Evolutionary conservation across 2,888 invertebrate genomes (phyloP).

Genomic region (Aethes cnicana): DNA sequence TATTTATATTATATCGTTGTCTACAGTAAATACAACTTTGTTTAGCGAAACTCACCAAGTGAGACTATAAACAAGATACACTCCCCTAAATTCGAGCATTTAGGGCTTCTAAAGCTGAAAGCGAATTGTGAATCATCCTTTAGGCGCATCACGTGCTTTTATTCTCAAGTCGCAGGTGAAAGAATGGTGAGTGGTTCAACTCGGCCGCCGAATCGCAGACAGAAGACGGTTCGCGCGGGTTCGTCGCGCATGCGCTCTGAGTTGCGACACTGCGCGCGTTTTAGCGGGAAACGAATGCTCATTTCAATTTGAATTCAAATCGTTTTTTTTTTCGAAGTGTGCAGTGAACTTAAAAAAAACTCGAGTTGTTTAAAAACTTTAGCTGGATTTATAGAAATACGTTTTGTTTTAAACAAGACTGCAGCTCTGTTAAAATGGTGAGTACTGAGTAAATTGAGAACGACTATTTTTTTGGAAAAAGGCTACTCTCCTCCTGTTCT

Average conservation of each 20-base stretch:
- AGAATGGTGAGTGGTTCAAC: conserved; percentile 56
- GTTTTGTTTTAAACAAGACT: neutral
- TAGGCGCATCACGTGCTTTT: conserved; percentile 59
- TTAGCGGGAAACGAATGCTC: conserved; percentile 55
- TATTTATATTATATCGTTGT: too few relatives aligned
- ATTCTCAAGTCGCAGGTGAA: conserved; percentile 57
- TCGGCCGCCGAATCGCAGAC: conserved; percentile 41
- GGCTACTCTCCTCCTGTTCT: too few relatives aligned
- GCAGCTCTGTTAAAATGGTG: neutral
- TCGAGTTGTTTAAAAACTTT: neutral
- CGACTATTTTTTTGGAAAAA: too few relatives aligned
- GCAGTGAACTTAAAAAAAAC: conserved; percentile 4
- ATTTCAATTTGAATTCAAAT: neutral
- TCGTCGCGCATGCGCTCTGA: conserved; percentile 60
- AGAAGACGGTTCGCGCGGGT: conserved; percentile 63
- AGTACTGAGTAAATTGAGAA: neutral
- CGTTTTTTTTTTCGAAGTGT: neutral
- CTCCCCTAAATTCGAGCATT: too few relatives aligned
- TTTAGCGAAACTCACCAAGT: too few relatives aligned
- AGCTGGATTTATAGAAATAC: neutral
- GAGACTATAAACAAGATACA: too few relatives aligned
- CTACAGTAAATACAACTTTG: too few relatives aligned
- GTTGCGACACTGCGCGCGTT: conserved; percentile 38
- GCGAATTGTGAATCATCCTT: too few relatives aligned
- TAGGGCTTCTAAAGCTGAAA: too few relatives aligned